phyloP scores from a whole-genome alignment of 2,797 vertebrate species.

The Enteromius paludinosus region DNA sequence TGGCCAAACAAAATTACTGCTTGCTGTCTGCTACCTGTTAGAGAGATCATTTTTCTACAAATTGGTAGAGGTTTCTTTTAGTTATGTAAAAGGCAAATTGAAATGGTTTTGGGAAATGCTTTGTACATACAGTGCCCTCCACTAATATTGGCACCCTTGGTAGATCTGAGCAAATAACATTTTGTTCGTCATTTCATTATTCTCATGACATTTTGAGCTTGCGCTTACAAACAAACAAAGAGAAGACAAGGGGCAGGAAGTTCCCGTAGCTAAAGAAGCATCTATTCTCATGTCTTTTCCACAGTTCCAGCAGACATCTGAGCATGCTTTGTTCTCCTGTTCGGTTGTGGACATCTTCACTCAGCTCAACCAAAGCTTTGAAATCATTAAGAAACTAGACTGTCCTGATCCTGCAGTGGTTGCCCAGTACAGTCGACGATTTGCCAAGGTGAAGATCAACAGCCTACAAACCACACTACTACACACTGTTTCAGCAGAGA shows the following conservation, averaged over 20 bases:
- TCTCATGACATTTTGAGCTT: neutral
- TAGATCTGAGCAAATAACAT: no score
- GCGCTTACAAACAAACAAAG: neutral
- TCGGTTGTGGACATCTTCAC: constrained; percentile 99
- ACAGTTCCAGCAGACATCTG: constrained; percentile 96
- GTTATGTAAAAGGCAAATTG: neutral
- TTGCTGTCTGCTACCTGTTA: neutral
- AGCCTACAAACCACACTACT: neutral
- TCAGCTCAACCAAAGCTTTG: constrained; percentile 98
- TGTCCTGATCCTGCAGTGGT: constrained; percentile 89
- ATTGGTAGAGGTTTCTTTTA: neutral
- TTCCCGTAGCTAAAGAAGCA: neutral
- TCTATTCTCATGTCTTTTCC: neutral
- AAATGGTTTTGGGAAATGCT: neutral
- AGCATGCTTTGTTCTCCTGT: constrained; percentile 96
- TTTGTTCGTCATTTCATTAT: neutral
- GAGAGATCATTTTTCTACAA: neutral
- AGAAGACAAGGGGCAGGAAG: neutral
- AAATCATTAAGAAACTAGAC: constrained; percentile 96
- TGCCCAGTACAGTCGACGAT: constrained; percentile 89
- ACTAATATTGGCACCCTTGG: no score
- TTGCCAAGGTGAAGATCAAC: constrained; percentile 85
- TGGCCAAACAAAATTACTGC: neutral
- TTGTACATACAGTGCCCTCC: neutral
- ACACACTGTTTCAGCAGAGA: neutral